Percentiles rank a stretch among this genome's conserved stretches.
Conservation (phyloP, 2,888 invertebrate species). For the Terebella lapidaria region DNA sequence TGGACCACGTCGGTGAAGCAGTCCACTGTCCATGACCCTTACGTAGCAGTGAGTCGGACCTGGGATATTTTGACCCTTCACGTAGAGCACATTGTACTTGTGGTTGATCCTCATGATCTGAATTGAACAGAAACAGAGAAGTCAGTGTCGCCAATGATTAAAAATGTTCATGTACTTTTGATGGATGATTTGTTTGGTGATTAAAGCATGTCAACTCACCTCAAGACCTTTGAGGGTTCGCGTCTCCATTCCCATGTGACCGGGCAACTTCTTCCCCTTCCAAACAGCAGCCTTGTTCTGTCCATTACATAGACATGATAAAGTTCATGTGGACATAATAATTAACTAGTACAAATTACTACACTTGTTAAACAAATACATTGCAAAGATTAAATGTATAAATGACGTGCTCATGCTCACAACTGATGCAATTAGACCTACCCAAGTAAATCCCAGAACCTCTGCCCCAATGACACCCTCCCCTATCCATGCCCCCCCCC, state of each 20-base stretch:
- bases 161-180: too few species aligned
- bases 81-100: constrained; percentile 88
- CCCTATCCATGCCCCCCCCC: too few species aligned
- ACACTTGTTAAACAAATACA: neutral
- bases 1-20: constrained; percentile 54
- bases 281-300: constrained; percentile 70
- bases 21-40: constrained; percentile 72
- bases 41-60: constrained; percentile 68
- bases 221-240: constrained; percentile 56
- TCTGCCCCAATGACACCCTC: too few species aligned
- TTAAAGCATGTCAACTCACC: too few species aligned
- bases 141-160: too few species aligned
- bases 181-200: too few species aligned
- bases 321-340: too few species aligned
- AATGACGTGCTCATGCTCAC: too few species aligned
- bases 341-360: too few species aligned
- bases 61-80: constrained; percentile 74
- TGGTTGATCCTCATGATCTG: constrained; percentile 88
- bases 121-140: constrained; percentile 43
- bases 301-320: too few species aligned
- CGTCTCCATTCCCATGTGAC: constrained; percentile 83
- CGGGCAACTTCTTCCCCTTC: constrained; percentile 94
- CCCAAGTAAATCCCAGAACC: too few species aligned
- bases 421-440: too few species aligned
- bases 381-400: neutral